phyloP scores from a whole-genome alignment of 2,888 invertebrate species.

The Prenolepis imparis region DNA sequence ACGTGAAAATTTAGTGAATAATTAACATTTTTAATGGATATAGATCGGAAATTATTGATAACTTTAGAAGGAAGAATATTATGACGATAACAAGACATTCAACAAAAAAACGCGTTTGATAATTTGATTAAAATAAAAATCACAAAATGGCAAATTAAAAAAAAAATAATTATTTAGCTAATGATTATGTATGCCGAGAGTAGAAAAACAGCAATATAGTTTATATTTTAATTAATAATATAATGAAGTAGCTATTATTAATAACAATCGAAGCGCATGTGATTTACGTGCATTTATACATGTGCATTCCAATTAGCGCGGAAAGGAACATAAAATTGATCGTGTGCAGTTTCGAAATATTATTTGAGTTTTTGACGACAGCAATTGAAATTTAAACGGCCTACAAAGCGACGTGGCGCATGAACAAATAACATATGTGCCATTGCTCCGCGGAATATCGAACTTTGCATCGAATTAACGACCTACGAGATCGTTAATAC shows the following conservation, averaged over 20 bases:
- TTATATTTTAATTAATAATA: slow-evolving; percentile 64
- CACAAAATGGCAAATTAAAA: slow-evolving; percentile 20
- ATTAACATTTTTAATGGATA: slow-evolving; percentile 66
- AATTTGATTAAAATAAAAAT: slow-evolving; percentile 40
- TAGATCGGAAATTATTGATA: slow-evolving; percentile 65
- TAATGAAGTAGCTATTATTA: slow-evolving; percentile 65
- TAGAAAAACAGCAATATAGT: slow-evolving; percentile 61
- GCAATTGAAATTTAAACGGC: slow-evolving; percentile 54
- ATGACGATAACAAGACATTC: slow-evolving; percentile 50
- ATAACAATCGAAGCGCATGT: slow-evolving; percentile 65
- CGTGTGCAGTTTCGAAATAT: slow-evolving; percentile 65
- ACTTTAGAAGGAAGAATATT: slow-evolving; percentile 58
- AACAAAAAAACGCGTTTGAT: slow-evolving; percentile 41
- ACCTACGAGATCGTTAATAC: slow-evolving; percentile 15
- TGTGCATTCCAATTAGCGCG: slow-evolving; percentile 57
- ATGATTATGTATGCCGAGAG: slow-evolving; percentile 48
- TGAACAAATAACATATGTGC: slow-evolving; percentile 43
- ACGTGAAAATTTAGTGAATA: slow-evolving; percentile 67
- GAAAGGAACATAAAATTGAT: slow-evolving; percentile 60
- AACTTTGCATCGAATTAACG: slow-evolving; percentile 52
- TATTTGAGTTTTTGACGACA: slow-evolving; percentile 49
- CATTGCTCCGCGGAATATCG: slow-evolving; percentile 34
- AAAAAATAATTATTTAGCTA: slow-evolving; percentile 37
- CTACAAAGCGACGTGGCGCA: slow-evolving; percentile 59
- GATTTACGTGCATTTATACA: slow-evolving; percentile 56